Base-by-base conservation (phyloP, 2,797 vertebrate species). In the Alauda arvensis region DNA sequence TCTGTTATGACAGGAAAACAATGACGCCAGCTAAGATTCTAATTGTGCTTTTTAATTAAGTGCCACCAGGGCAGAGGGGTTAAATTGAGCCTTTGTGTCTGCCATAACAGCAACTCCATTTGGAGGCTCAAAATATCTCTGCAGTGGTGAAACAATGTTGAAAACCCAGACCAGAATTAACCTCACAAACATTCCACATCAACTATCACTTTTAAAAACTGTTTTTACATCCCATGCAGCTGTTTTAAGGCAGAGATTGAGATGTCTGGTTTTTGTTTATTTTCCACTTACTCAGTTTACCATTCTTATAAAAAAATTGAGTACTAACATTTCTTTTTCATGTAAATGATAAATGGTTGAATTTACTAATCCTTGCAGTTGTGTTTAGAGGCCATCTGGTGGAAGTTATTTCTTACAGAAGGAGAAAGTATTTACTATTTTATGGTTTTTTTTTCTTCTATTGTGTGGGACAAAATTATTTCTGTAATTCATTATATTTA, bases 361-460 rank as follows among this genome's bases (percentile, higher is more conserved):
- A 53, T 59, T 66, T 33, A 20, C 14, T 66, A 62, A 75, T 77
- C 14, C 12, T 83, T 89, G 34, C 11, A 56, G 45, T 65, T 90
- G 57, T 72, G 25, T 31, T 77, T 93, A 90, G 88, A 91, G 87
- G 79, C 85, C 90, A 90, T 83, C 83, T 87, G 70, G 31, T 90
- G 87, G 87, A 83, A 87, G 52, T 42, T 31, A 14, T 20, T 76
- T 85, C 28, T 56, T 63, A 59, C 4, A 80, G 43, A 83, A 83
- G 9, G 40, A 68, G 5, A 71, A 86, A 88, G 6, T 46, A 33
- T 29, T 77, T 85, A 8, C 26, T 33, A 46, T 28, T 45, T 51
- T 55, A 18, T 19, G 3, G 43, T 9, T 8, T 0, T 12, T 40
- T 76, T 79, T 53, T 28, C 9, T 77, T 59, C 33, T 72, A 14